These are phyloP conservation scores for Drosophila buzzatii DNA, from an alignment of 2,888 invertebrate species.

Conservation along the genomic window DNA sequence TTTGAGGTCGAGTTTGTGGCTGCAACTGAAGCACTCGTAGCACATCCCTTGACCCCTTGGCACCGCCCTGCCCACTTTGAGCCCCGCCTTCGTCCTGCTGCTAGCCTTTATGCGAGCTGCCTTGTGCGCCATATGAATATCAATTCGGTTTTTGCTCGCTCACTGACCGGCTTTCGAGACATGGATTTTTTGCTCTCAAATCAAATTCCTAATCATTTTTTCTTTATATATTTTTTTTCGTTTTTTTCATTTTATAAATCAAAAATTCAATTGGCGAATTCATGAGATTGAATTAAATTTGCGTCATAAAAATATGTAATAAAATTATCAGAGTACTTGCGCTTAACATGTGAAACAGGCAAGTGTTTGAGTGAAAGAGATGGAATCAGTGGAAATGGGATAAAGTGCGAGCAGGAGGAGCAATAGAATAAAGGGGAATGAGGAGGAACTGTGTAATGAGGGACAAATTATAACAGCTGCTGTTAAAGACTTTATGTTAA, in stretches of 20 bases:
- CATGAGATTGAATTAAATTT: conserved; percentile 35
- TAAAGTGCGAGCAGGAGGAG: too few relatives aligned
- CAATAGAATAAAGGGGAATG: too few relatives aligned
- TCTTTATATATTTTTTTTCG: not conserved
- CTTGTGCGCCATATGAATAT: conserved; percentile 57
- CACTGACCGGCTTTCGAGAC: conserved; percentile 5
- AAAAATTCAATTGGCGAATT: conserved; percentile 15
- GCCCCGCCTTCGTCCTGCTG: too few relatives aligned
- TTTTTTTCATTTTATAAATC: not conserved
- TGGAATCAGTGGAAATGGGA: too few relatives aligned
- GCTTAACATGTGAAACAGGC: not conserved
- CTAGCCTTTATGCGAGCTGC: conserved; percentile 16
- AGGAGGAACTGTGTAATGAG: too few relatives aligned
- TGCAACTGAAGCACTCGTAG: conserved; percentile 27
- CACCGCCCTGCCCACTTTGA: not conserved
- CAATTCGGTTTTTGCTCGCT: conserved; percentile 22
- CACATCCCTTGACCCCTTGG: conserved; percentile 8
- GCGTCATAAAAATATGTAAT: conserved; percentile 28
- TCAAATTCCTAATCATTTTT: conserved; percentile 18
- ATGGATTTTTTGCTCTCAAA: conserved; percentile 4
- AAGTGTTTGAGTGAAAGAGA: not conserved
- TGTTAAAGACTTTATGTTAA: too few relatives aligned
- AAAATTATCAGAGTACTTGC: conserved; percentile 13
- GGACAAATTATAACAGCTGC: too few relatives aligned
- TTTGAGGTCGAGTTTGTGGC: conserved; percentile 59